A percentile compares a stretch with the other conserved stretches of the same genome.
Evolutionary conservation across 92 coral and sea anemone genomes (phyloP).

Genomic region (Phymanthus crucifer): DNA sequence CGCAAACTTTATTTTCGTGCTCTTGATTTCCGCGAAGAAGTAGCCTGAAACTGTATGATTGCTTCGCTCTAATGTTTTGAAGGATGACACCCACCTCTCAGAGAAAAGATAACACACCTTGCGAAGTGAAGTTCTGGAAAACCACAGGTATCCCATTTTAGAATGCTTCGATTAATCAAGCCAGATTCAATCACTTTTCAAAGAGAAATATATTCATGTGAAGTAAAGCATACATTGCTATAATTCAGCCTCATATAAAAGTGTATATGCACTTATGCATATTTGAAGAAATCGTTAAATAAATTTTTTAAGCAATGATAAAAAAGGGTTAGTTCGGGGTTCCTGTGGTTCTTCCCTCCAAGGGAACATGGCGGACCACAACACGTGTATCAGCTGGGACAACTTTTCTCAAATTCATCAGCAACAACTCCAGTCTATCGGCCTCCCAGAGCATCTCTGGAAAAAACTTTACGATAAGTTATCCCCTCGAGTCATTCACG

Average conservation of each 20-base stretch:
- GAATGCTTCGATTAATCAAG: too few species aligned
- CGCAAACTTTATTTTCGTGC: too few species aligned
- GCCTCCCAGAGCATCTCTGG: slow-evolving; percentile 79
- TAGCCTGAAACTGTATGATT: too few species aligned
- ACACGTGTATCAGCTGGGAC: slow-evolving; percentile 76
- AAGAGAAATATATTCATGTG: too few species aligned
- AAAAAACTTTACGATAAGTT: slow-evolving; percentile 65
- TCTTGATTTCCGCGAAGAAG: too few species aligned
- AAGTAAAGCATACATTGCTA: neutral
- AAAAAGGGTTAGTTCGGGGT: neutral
- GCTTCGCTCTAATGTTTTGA: too few species aligned
- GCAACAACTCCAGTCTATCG: slow-evolving; percentile 75
- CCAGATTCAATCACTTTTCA: too few species aligned
- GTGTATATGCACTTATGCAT: too few species aligned
- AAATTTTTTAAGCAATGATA: neutral
- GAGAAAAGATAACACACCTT: too few species aligned
- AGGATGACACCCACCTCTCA: too few species aligned
- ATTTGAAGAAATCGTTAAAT: neutral
- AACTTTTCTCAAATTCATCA: slow-evolving; percentile 70
- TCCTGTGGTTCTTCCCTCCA: slow-evolving; percentile 35
- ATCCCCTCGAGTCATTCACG: slow-evolving; percentile 46
- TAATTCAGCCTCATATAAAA: neutral
- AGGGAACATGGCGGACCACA: slow-evolving; percentile 42
- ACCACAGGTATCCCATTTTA: too few species aligned
- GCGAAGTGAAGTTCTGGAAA: too few species aligned